Conservation (phyloP, 2,113 vertebrate genomes). For the Oncorhynchus kisutch region DNA sequence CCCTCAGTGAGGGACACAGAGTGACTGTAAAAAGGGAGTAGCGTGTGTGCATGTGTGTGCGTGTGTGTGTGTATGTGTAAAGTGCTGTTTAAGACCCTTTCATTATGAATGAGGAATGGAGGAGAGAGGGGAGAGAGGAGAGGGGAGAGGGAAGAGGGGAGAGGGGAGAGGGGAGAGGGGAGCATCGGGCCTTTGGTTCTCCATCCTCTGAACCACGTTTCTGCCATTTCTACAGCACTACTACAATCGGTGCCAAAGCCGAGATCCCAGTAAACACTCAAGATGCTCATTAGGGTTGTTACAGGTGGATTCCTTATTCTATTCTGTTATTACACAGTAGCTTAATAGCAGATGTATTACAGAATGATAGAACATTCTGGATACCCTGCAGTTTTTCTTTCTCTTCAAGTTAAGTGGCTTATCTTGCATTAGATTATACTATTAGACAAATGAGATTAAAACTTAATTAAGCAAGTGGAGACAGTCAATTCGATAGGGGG, state of each 20-base stretch:
- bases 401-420: too few species aligned
- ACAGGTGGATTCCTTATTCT: neutral
- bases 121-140: too few species aligned
- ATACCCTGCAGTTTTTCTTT: neutral
- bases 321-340: too few species aligned
- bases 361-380: neutral
- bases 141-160: neutral
- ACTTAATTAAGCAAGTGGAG: neutral
- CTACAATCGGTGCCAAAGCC: neutral
- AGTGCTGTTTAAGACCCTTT: slow-evolving; percentile 11
- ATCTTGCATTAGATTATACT: slow-evolving; percentile 10
- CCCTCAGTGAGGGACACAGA: neutral
- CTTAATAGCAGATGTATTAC: neutral
- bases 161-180: too few species aligned
- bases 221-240: neutral
- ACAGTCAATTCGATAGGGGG: neutral
- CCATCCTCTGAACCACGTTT: neutral
- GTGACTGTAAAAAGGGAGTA: neutral
- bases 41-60: neutral
- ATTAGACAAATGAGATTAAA: slow-evolving; percentile 19
- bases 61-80: neutral
- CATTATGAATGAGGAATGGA: slow-evolving; percentile 40
- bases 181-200: neutral
- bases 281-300: neutral
- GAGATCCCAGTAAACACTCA: neutral